A percentile compares a stretch with the other conserved stretches of the same genome.
phyloP scores from a whole-genome alignment of 64 coral and sea anemone species.

The Stylophora pistillata region DNA sequence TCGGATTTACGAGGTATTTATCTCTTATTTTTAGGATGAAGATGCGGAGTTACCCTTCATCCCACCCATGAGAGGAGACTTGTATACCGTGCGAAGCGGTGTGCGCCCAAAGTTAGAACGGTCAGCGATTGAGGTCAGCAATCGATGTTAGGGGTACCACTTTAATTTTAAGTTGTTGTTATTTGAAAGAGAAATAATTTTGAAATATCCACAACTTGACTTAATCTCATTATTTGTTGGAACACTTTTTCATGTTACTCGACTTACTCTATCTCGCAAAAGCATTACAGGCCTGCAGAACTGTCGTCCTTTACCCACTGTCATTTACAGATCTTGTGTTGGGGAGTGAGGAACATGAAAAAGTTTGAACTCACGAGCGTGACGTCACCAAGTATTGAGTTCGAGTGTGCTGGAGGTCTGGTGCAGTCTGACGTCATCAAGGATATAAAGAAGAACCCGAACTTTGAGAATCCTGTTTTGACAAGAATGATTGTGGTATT shows the following conservation, averaged over 20 bases:
- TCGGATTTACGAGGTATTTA: neutral
- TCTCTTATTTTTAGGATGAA: constrained; percentile 62
- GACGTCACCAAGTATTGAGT: constrained; percentile 88
- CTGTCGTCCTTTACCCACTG: neutral
- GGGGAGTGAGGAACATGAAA: constrained; percentile 97
- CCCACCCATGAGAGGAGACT: constrained; percentile 66
- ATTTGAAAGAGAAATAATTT: no score
- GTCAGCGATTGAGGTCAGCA: constrained; percentile 51
- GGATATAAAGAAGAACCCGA: constrained; percentile 86
- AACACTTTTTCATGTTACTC: no score
- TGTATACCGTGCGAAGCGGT: constrained; percentile 51
- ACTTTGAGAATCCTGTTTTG: constrained; percentile 82
- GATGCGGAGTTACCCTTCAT: constrained; percentile 68
- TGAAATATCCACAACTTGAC: no score
- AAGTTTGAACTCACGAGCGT: constrained; percentile 81
- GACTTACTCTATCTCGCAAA: no score
- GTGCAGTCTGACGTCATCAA: constrained; percentile 80
- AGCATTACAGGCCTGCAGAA: neutral
- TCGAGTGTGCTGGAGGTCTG: constrained; percentile 83
- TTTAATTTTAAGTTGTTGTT: neutral
- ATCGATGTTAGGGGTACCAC: neutral
- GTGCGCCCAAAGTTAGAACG: constrained; percentile 51
- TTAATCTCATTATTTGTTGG: no score
- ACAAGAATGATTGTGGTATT: constrained; percentile 86
- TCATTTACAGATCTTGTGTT: constrained; percentile 74